These are phyloP conservation scores for Rana temporaria DNA, from an alignment of 2,113 vertebrate genomes.

Conservation along the genomic window DNA sequence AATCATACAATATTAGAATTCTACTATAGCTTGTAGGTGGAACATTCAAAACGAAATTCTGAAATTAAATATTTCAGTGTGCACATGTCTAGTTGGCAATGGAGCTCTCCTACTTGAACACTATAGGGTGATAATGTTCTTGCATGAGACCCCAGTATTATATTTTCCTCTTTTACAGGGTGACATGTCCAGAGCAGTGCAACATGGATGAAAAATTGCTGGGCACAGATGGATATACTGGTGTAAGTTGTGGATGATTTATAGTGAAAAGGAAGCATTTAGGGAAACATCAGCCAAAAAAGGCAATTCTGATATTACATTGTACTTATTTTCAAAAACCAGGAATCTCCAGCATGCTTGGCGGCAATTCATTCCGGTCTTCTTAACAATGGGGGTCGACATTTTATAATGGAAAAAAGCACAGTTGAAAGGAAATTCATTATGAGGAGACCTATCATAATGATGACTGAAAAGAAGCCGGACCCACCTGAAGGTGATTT, in stretches of 20 bases:
- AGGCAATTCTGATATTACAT: too few relatives aligned
- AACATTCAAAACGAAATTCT: too few relatives aligned
- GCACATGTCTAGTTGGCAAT: too few relatives aligned
- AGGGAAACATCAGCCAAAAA: not conserved
- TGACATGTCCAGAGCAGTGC: not conserved
- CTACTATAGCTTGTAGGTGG: too few relatives aligned
- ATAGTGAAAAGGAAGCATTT: not conserved
- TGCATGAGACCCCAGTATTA: too few relatives aligned
- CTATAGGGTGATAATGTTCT: too few relatives aligned
- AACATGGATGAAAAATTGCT: too few relatives aligned
- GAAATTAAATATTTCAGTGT: too few relatives aligned
- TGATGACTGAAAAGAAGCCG: not conserved
- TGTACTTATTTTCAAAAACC: not conserved
- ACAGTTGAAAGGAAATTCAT: not conserved
- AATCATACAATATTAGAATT: too few relatives aligned
- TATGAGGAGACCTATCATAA: not conserved
- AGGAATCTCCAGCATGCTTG: conserved; percentile 1
- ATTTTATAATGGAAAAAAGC: not conserved
- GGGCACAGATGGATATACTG: too few relatives aligned
- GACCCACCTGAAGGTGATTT: not conserved
- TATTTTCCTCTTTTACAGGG: conserved; percentile 2
- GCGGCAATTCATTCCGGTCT: not conserved
- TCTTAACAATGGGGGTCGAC: not conserved
- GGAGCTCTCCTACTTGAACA: too few relatives aligned
- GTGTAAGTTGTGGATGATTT: too few relatives aligned